Conservation (phyloP, 2,113 vertebrate species). For the Onychorhynchus coronatus region DNA sequence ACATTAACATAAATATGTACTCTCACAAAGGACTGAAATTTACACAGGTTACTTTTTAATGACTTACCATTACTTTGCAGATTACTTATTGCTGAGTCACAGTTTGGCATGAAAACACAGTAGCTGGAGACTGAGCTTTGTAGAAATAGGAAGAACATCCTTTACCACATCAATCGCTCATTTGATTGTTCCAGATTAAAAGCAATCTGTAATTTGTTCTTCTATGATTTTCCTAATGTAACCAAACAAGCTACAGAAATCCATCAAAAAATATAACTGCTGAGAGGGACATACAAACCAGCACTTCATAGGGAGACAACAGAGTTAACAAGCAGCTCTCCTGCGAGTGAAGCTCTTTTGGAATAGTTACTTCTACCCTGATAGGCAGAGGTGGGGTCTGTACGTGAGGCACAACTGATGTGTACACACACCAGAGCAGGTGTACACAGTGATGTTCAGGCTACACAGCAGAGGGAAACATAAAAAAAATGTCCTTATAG, state of each 20-base stretch:
- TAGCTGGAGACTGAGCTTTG: not conserved
- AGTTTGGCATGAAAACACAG: not conserved
- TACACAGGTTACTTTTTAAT: not conserved
- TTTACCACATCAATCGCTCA: accelerated
- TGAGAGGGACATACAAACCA: not conserved
- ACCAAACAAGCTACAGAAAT: not conserved
- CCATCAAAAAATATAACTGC: not conserved
- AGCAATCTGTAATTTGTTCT: not conserved
- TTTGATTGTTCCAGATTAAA: not conserved
- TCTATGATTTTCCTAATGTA: not conserved
- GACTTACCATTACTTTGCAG: not conserved
- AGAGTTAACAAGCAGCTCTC: not conserved
- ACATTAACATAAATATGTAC: not conserved
- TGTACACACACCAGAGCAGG: not conserved
- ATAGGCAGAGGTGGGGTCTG: not conserved
- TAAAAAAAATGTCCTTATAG: not conserved
- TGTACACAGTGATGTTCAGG: not conserved
- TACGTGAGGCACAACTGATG: not conserved
- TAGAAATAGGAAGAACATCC: not conserved
- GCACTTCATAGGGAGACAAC: not conserved
- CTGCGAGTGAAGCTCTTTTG: not conserved
- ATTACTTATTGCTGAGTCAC: not conserved
- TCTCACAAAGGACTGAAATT: not conserved
- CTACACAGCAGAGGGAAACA: not conserved
- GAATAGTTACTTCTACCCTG: not conserved